Evolutionary conservation across 2,113 vertebrate species (phyloP).

Genomic region (Cynoglossus semilaevis): DNA sequence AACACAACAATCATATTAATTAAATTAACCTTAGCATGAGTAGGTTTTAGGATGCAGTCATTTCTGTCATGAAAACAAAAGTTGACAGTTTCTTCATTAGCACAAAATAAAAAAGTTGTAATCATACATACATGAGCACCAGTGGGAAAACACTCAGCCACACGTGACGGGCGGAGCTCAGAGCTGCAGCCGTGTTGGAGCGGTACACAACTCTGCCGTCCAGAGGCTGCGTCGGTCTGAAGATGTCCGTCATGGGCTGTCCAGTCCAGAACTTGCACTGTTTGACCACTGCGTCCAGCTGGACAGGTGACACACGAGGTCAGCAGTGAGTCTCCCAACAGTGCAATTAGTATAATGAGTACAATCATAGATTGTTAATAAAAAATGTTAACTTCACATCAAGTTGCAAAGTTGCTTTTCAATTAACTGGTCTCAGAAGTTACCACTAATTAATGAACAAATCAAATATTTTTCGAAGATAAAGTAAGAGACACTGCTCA

Average conservation of each 20-base stretch:
- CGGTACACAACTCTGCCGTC: constrained; percentile 70
- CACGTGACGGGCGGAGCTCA: constrained; percentile 9
- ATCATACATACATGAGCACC: constrained; percentile 27
- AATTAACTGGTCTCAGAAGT: no score
- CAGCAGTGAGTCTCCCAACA: neutral
- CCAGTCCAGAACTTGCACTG: constrained; percentile 70
- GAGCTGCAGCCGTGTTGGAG: constrained; percentile 41
- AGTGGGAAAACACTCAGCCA: constrained; percentile 39
- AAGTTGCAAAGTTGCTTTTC: no score
- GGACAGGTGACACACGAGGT: neutral
- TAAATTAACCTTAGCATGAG: no score
- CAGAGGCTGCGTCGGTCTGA: constrained; percentile 74
- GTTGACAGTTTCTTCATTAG: neutral
- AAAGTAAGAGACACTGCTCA: constrained; percentile 37
- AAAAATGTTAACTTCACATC: no score
- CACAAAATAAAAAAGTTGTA: constrained; percentile 5
- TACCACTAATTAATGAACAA: no score
- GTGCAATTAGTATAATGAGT: no score
- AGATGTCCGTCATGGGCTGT: constrained; percentile 72
- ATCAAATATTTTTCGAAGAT: no score
- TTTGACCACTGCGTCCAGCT: constrained; percentile 62
- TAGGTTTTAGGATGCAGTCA: neutral
- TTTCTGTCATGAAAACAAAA: neutral
- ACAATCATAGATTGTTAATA: no score
- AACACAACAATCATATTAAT: no score